A percentile compares a stretch with the other conserved stretches of the same genome.
Conservation (phyloP, 2,797 vertebrate genomes). For the Halcyon chelicuti region DNA sequence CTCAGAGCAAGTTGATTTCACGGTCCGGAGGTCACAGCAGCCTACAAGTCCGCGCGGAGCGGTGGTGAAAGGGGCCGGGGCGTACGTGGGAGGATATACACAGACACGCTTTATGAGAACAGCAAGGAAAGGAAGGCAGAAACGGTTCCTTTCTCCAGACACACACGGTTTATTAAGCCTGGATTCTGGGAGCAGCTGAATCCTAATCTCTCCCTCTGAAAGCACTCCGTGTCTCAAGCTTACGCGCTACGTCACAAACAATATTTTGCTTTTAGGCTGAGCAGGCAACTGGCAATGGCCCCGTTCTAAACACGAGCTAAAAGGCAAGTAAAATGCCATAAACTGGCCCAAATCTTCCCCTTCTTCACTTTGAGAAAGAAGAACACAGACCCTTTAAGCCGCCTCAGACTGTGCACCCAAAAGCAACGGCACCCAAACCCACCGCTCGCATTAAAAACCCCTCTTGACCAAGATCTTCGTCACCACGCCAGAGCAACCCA, state of each 20-base stretch:
- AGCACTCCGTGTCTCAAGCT: not conserved
- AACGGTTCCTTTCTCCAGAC: not conserved
- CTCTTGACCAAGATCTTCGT: not conserved
- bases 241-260: not conserved
- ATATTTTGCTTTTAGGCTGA: not conserved
- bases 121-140: not conserved
- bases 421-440: not conserved
- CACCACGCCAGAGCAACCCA: not conserved
- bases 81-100: rapidly evolving
- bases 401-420: not conserved
- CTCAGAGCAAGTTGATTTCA: not conserved
- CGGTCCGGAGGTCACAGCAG: not conserved
- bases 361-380: not conserved
- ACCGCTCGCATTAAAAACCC: no score
- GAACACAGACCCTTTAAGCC: not conserved
- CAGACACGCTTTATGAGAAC: not conserved
- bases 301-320: not conserved
- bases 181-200: not conserved
- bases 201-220: not conserved
- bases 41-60: not conserved
- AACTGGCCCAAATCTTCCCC: not conserved
- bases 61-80: not conserved
- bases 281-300: not conserved
- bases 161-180: not conserved
- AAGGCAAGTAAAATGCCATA: not conserved